phyloP scores from a whole-genome alignment of 2,888 invertebrate species.

The Eledona agricola region DNA sequence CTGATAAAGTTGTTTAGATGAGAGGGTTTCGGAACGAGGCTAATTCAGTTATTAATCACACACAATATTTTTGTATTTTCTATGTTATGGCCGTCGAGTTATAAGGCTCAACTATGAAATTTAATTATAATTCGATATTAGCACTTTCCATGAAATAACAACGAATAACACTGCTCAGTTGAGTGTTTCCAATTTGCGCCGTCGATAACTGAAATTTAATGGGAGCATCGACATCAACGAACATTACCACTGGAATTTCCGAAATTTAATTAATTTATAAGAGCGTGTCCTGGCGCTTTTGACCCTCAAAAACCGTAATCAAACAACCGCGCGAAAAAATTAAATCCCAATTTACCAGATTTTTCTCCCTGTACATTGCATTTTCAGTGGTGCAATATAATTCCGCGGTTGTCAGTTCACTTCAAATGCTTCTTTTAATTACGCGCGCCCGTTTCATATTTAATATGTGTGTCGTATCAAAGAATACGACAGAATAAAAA shows the following conservation, averaged over 20 bases:
- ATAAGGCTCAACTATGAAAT: constrained; percentile 21
- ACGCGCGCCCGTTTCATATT: no score
- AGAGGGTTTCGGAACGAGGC: no score
- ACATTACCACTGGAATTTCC: constrained; percentile 19
- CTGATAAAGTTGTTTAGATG: no score
- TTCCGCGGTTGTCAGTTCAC: no score
- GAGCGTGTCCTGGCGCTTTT: not conserved
- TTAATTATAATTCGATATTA: no score
- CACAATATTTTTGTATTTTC: no score
- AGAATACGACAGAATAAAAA: constrained; percentile 3
- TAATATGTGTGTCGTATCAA: constrained; percentile 4
- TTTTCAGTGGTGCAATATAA: no score
- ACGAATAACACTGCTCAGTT: constrained; percentile 14
- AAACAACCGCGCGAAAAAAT: constrained; percentile 4
- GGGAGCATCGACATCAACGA: constrained; percentile 10
- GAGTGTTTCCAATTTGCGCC: constrained; percentile 18
- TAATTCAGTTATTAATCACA: no score
- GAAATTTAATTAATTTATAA: constrained; percentile 12
- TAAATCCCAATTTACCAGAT: no score
- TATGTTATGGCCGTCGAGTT: no score
- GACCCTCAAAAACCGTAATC: constrained; percentile 3
- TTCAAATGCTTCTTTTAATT: no score
- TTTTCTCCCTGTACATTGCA: no score
- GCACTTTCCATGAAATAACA: constrained; percentile 10
- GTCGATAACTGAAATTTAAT: constrained; percentile 21